phyloP scores from a whole-genome alignment of 2,888 invertebrate genomes.

The Allophyes oxyacanthae region DNA sequence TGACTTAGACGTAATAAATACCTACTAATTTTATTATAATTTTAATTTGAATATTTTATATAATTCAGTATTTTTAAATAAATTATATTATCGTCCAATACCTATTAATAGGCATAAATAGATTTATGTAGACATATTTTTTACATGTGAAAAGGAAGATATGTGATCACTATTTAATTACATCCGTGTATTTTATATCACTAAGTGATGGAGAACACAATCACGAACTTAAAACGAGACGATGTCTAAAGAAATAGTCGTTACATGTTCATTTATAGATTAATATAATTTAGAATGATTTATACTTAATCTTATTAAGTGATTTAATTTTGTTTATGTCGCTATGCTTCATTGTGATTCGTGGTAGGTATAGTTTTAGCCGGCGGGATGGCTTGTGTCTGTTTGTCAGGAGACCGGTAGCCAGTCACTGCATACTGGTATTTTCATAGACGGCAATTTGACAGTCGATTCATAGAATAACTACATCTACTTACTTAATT shows the following conservation, averaged over 20 bases:
- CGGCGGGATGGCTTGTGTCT: constrained; percentile 18
- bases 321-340: constrained; percentile 59
- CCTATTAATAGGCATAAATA: constrained; percentile 75
- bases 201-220: constrained; percentile 74
- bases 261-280: constrained; percentile 59
- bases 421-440: constrained; percentile 46
- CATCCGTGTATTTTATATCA: constrained; percentile 71
- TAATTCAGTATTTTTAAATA: constrained; percentile 65
- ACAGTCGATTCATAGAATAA: constrained; percentile 61
- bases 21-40: constrained; percentile 35
- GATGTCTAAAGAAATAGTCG: constrained; percentile 33
- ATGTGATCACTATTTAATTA: constrained; percentile 76
- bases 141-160: constrained; percentile 79
- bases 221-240: constrained; percentile 62
- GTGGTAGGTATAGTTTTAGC: constrained; percentile 28
- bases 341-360: constrained; percentile 34
- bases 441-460: constrained; percentile 57
- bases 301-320: constrained; percentile 84
- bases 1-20: constrained; percentile 49
- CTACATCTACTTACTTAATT: constrained; percentile 62
- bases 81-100: constrained; percentile 65
- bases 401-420: constrained; percentile 35
- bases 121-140: constrained; percentile 61
- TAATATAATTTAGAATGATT: constrained; percentile 74
- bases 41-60: constrained; percentile 58